Percentiles rank a stretch among this genome's conserved stretches.
These are phyloP conservation scores for Tiliacea citrago DNA, from an alignment of 2,888 invertebrate species.

Conservation along the genomic window DNA sequence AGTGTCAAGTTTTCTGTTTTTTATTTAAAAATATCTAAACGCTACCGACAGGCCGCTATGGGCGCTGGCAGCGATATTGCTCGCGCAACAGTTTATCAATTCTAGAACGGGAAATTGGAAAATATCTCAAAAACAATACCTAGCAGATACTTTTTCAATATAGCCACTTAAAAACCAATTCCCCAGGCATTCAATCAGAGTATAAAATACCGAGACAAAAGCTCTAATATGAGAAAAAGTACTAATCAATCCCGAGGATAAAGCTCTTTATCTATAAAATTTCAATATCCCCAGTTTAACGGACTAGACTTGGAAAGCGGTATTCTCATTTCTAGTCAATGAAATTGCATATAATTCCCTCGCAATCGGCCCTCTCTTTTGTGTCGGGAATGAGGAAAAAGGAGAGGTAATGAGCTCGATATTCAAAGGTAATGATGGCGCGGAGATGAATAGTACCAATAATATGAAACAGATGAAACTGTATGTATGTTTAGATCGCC, in stretches of 20 bases:
- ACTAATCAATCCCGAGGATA: slow-evolving; percentile 66
- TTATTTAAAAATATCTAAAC: slow-evolving; percentile 12
- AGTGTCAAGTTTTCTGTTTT: not conserved
- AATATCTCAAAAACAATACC: slow-evolving; percentile 31
- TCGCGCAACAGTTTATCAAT: slow-evolving; percentile 42
- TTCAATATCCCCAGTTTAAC: slow-evolving; percentile 77
- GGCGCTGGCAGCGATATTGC: slow-evolving; percentile 11
- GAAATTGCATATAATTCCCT: slow-evolving; percentile 84
- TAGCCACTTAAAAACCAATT: slow-evolving; percentile 59
- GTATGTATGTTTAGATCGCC: slow-evolving; percentile 30
- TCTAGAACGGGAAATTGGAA: slow-evolving; percentile 24
- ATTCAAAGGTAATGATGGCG: slow-evolving; percentile 64
- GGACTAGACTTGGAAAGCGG: slow-evolving; percentile 71
- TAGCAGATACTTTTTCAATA: slow-evolving; percentile 32
- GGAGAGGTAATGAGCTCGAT: slow-evolving; percentile 70
- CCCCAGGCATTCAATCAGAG: slow-evolving; percentile 37
- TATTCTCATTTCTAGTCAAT: slow-evolving; percentile 81
- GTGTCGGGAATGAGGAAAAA: slow-evolving; percentile 65
- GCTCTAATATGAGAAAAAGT: slow-evolving; percentile 57
- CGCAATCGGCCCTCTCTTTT: slow-evolving; percentile 74
- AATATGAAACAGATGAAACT: slow-evolving; percentile 51
- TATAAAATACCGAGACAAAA: slow-evolving; percentile 59
- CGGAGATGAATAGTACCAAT: slow-evolving; percentile 49
- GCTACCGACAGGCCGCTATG: slow-evolving; percentile 16
- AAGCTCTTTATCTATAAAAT: slow-evolving; percentile 76